These are phyloP conservation scores for Corbicula japonica DNA, from an alignment of 2,888 invertebrate species.

Conservation along the genomic window DNA sequence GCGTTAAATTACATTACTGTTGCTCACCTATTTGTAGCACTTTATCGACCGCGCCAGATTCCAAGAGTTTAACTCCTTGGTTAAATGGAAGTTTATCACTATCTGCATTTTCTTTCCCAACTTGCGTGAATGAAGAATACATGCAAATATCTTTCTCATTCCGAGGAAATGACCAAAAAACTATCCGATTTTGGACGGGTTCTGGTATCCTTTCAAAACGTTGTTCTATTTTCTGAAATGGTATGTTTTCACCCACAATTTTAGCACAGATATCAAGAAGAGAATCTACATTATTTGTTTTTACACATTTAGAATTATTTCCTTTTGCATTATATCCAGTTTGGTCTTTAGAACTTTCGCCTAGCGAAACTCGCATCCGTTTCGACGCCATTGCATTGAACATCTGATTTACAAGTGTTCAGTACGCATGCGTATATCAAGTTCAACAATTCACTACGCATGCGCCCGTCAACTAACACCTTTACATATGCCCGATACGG, in stretches of 20 bases:
- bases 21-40: constrained; percentile 95
- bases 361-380: constrained; percentile 81
- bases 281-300: constrained; percentile 88
- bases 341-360: constrained; percentile 75
- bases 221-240: constrained; percentile 95
- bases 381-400: constrained; percentile 84
- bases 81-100: constrained; percentile 94
- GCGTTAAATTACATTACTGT: constrained; percentile 16
- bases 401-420: constrained; percentile 76
- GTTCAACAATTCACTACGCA: constrained; percentile 72
- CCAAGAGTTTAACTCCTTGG: constrained; percentile 94
- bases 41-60: constrained; percentile 93
- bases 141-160: constrained; percentile 95
- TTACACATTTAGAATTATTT: constrained; percentile 76
- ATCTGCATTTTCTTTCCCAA: constrained; percentile 88
- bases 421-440: constrained; percentile 79
- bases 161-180: constrained; percentile 95
- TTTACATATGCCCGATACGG: constrained; percentile 71
- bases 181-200: constrained; percentile 94
- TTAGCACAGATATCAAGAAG: constrained; percentile 94
- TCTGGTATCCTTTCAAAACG: constrained; percentile 95
- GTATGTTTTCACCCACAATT: constrained; percentile 94
- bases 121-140: constrained; percentile 92
- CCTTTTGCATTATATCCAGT: constrained; percentile 73
- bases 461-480: constrained; percentile 65